A percentile compares a stretch with the other conserved stretches of the same genome.
These are phyloP conservation scores for Acanthopagrus latus DNA, from an alignment of 2,797 vertebrate genomes.

Conservation along the genomic window DNA sequence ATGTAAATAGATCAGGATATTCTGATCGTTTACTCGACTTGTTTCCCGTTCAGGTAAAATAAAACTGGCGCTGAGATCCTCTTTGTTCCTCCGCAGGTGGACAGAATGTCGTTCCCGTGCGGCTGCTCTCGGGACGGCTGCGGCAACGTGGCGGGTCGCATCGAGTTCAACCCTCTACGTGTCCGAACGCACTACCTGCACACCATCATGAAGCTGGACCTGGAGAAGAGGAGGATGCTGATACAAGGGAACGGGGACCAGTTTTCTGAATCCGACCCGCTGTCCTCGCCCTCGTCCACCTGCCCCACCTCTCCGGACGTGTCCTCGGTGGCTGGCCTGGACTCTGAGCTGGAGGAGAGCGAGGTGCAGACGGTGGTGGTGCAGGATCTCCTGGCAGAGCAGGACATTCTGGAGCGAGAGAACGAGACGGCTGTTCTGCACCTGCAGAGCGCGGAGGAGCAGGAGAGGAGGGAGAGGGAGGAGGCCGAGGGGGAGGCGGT, in stretches of 20 bases:
- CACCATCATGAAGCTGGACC: conserved; percentile 97
- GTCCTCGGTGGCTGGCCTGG: conserved; percentile 76
- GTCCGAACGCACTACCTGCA: conserved; percentile 97
- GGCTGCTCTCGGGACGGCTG: conserved; percentile 97
- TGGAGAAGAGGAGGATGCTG: conserved; percentile 90
- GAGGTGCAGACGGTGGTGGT: conserved; percentile 68
- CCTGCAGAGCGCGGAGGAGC: conserved; percentile 95
- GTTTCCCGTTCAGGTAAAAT: background rate
- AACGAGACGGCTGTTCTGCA: conserved; percentile 95
- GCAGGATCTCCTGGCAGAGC: conserved; percentile 80
- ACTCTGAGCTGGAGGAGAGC: conserved; percentile 77
- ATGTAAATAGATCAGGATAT: background rate
- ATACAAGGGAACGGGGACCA: conserved; percentile 64
- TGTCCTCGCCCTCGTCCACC: conserved; percentile 70
- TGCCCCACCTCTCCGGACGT: conserved; percentile 81
- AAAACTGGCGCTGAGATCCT: background rate
- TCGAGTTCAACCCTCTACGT: conserved; percentile 97
- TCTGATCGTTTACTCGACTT: background rate
- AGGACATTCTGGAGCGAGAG: conserved; percentile 86
- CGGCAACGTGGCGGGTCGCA: conserved; percentile 92
- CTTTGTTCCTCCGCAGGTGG: conserved; percentile 86
- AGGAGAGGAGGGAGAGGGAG: conserved; percentile 92
- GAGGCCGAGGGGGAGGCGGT: conserved; percentile 91
- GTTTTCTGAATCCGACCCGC: conserved; percentile 63
- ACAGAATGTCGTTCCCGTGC: conserved; percentile 96